These are phyloP conservation scores for Xiphorhynchus erythropygius DNA, from an alignment of 2,797 vertebrate species.

Conservation along the genomic window DNA sequence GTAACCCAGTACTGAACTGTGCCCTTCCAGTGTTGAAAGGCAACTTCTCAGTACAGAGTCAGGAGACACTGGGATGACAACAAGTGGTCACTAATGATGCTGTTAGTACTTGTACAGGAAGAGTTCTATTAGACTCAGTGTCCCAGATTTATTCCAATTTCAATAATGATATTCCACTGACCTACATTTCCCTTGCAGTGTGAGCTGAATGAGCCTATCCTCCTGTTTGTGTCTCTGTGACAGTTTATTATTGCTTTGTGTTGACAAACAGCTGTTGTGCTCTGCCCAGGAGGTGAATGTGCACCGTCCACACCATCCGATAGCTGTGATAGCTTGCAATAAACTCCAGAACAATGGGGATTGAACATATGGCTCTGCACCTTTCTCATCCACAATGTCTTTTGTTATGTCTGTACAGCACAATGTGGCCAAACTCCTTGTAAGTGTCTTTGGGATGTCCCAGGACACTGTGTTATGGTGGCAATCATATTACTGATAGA, in stretches of 20 bases:
- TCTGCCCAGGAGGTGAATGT: not conserved
- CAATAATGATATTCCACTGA: slow-evolving; percentile 49
- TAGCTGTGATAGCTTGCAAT: not conserved
- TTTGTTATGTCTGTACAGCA: not conserved
- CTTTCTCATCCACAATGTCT: not conserved
- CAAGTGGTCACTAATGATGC: not conserved
- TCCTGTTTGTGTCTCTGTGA: not conserved
- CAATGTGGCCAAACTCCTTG: not conserved
- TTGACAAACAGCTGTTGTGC: slow-evolving; percentile 6
- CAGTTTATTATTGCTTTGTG: not conserved
- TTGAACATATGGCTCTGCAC: not conserved
- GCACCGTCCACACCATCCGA: not conserved
- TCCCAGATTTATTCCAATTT: slow-evolving; percentile 33
- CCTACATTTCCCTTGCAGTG: slow-evolving; percentile 31
- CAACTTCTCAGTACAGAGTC: not conserved
- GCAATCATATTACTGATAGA: not conserved
- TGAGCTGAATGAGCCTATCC: slow-evolving; percentile 11
- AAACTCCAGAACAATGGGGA: not conserved
- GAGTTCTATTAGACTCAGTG: not conserved
- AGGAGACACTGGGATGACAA: not conserved
- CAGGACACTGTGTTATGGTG: not conserved
- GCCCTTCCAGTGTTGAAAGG: not conserved
- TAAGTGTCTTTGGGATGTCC: not conserved
- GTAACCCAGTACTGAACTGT: not conserved
- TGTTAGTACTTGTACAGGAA: not conserved